These are phyloP conservation scores for Antheraea yamamai DNA, from an alignment of 2,888 invertebrate genomes.

Conservation along the genomic window DNA sequence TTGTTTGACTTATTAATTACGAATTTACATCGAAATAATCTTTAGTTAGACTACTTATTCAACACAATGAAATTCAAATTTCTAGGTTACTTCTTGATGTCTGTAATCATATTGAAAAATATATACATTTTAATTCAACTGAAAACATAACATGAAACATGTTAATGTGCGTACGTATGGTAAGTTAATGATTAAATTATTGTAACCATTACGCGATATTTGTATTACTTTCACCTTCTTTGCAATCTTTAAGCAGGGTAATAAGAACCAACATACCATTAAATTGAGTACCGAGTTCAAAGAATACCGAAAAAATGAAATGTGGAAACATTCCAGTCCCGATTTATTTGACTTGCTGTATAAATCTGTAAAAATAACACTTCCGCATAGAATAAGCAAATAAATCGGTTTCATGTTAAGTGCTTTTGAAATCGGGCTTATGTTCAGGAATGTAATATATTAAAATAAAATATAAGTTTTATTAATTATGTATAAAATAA, in stretches of 20 bases:
- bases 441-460: neutral
- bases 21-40: neutral
- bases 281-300: constrained; percentile 53
- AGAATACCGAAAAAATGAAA: constrained; percentile 30
- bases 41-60: neutral
- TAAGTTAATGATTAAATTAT: neutral
- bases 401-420: neutral
- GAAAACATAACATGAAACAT: too few species aligned
- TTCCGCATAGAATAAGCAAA: neutral
- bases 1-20: constrained; percentile 6
- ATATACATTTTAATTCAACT: neutral
- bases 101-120: neutral
- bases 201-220: neutral
- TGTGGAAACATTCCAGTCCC: neutral
- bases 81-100: neutral
- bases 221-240: neutral
- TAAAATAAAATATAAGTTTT: neutral
- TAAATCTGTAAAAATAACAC: constrained; percentile 30
- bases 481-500: neutral
- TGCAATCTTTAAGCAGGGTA: constrained; percentile 15
- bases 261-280: constrained; percentile 38
- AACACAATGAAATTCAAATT: neutral
- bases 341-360: neutral
- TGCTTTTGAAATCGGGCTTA: neutral
- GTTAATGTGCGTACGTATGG: neutral